Evolutionary conservation across 2,113 vertebrate genomes (phyloP).

Genomic region (Ardeotis arabs): DNA sequence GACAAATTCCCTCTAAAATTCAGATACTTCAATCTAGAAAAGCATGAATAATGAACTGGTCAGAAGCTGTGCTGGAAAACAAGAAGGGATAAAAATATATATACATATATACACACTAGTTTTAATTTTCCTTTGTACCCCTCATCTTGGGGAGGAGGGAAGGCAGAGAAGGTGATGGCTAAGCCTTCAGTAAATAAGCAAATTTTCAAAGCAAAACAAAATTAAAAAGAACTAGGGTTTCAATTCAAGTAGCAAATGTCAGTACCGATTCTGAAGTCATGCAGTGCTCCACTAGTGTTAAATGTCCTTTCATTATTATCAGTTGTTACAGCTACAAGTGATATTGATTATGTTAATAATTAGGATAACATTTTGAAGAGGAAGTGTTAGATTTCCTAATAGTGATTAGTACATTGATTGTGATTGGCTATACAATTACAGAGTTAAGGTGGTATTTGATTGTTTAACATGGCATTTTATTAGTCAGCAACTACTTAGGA

Average conservation of each 20-base stretch:
- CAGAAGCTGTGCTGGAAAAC: background rate
- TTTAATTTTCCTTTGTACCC: background rate
- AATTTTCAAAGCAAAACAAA: background rate
- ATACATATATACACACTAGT: no score
- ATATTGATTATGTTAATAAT: conserved; percentile 17
- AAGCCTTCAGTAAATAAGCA: background rate
- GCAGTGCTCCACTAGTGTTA: background rate
- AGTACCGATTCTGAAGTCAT: background rate
- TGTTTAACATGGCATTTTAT: background rate
- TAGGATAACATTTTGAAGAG: background rate
- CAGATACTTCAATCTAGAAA: background rate
- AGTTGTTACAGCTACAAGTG: background rate
- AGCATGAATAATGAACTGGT: background rate
- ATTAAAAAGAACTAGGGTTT: background rate
- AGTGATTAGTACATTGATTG: background rate
- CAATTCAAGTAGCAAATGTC: background rate
- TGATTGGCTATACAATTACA: background rate
- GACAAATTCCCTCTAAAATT: background rate
- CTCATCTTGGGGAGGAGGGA: fast-evolving
- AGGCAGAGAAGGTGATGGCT: background rate
- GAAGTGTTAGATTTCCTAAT: conserved; percentile 20
- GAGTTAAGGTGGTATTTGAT: background rate
- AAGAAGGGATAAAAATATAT: background rate
- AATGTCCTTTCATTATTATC: background rate
- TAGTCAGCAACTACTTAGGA: background rate